These are phyloP conservation scores for Tribolium castaneum DNA, from an alignment of 1,140 invertebrate species.

Conservation along the genomic window DNA sequence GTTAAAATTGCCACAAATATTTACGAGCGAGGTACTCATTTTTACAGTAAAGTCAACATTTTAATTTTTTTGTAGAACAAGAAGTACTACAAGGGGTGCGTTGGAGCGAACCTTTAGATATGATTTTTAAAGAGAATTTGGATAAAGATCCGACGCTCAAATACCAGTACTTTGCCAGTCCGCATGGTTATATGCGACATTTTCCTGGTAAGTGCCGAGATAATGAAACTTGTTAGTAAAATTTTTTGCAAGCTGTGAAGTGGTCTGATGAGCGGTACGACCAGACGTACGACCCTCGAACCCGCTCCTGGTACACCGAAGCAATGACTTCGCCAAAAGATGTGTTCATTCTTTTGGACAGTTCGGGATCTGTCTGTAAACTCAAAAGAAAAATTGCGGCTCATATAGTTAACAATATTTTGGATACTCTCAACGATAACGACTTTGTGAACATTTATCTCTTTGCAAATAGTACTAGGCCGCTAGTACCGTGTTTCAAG, in stretches of 20 bases:
- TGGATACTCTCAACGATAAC: conserved; percentile 97
- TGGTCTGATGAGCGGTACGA: conserved; percentile 77
- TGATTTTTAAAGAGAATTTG: conserved; percentile 88
- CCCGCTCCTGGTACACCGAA: conserved; percentile 95
- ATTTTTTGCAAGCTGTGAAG: conserved; percentile 69
- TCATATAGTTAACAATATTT: conserved; percentile 93
- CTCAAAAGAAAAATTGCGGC: conserved; percentile 92
- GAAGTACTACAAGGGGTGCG: conserved; percentile 57
- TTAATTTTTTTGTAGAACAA: conserved; percentile 53
- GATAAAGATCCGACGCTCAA: conserved; percentile 86
- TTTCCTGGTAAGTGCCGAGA: conserved; percentile 75
- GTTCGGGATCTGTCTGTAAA: conserved; percentile 97
- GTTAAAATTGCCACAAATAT: conserved; percentile 57
- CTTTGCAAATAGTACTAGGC: conserved; percentile 80
- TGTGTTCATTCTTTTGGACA: conserved; percentile 94
- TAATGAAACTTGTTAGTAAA: not conserved
- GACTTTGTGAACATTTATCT: conserved; percentile 98
- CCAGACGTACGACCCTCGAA: conserved; percentile 90
- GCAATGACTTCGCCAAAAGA: conserved; percentile 98
- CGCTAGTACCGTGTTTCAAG: conserved; percentile 87
- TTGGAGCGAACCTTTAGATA: conserved; percentile 88
- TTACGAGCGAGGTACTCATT: conserved; percentile 56
- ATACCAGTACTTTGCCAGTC: conserved; percentile 97
- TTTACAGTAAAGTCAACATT: not conserved
- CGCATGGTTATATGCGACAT: conserved; percentile 89